These are phyloP conservation scores for Argentina silus DNA, from an alignment of 2,797 vertebrate genomes.

Conservation along the genomic window DNA sequence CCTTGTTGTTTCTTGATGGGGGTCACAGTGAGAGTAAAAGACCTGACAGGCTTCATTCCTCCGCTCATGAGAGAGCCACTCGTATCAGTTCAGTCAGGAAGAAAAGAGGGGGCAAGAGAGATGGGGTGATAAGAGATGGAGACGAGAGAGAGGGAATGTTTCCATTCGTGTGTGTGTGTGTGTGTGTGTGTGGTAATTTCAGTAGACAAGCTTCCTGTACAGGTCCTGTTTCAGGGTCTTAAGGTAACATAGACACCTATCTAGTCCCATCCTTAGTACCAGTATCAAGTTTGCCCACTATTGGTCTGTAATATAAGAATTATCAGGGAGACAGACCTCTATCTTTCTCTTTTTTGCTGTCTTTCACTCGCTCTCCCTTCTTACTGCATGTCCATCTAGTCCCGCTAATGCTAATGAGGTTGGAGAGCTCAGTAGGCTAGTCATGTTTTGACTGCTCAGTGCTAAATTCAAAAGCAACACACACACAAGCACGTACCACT, in stretches of 20 bases:
- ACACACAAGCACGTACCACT: not conserved
- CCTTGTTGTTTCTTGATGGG: too few relatives aligned
- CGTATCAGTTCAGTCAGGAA: not conserved
- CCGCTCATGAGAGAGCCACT: not conserved
- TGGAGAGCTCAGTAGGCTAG: conserved; percentile 1
- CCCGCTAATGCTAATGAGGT: not conserved
- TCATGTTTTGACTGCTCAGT: conserved; percentile 6
- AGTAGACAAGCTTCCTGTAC: not conserved
- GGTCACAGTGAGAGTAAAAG: not conserved
- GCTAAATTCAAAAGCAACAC: not conserved
- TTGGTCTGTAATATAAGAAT: not conserved
- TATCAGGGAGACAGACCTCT: not conserved
- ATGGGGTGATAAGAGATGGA: not conserved
- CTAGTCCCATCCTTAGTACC: not conserved
- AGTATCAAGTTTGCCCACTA: not conserved
- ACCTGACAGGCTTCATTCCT: not conserved
- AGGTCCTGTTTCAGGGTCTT: not conserved
- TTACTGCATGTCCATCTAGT: not conserved
- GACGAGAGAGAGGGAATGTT: not conserved
- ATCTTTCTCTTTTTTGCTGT: not conserved
- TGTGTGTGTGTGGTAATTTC: not conserved
- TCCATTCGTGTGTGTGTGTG: not conserved
- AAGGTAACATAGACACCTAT: not conserved
- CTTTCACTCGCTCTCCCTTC: not conserved
- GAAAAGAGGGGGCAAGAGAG: not conserved